Base-by-base conservation (phyloP, 2,797 vertebrate genomes). In the Enteromius fasciolatus region DNA sequence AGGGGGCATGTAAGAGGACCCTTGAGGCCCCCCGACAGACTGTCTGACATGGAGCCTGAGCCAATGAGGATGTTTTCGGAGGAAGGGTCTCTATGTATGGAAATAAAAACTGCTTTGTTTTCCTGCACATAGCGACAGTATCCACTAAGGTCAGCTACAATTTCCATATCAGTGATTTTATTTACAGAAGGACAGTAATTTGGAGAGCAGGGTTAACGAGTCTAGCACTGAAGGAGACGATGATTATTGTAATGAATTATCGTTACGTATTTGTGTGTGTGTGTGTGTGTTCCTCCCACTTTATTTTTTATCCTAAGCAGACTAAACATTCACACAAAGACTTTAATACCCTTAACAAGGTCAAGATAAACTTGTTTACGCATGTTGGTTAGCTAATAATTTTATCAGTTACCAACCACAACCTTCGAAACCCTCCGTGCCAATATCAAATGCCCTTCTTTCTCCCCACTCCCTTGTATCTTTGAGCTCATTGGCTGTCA, bases 41-140 rank as follows among this genome's bases (percentile, higher is more conserved):
- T 81, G 44, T 83, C 76, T 86, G 85, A 86, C 81, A 88, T 50
- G 54, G 74, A 78, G 75, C 79, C 48, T 50, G 66, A 59, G 85
- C 86, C 85, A 86, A 78, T 85, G 79, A 82, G 83, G 72, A 84
- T 72, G 75, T 78, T 82, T 86, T 75, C 36, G 41, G 69, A 72
- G 73, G 77, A 80, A 72, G 64, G 57, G 41, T 61, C 25, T 86
- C 87, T 88, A 88, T 86, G 85, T 88, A 88, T 85, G 84, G 87
- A 82, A 82, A 77, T 86, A 77, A 73, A n/a, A 86, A 79, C 72
- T 68, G 66, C 70, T 84, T 64, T 88, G 81, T 85, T 82, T 76
- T 74, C 54, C 69, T 57, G 59, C 73, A 78, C 68, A 75, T 75
- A 75, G 83, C 31, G 78, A 83, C 76, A 84, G 84, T 83, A 61